phyloP scores from a whole-genome alignment of 1,140 invertebrate genomes.

The Lamellibrachia luymesi region DNA sequence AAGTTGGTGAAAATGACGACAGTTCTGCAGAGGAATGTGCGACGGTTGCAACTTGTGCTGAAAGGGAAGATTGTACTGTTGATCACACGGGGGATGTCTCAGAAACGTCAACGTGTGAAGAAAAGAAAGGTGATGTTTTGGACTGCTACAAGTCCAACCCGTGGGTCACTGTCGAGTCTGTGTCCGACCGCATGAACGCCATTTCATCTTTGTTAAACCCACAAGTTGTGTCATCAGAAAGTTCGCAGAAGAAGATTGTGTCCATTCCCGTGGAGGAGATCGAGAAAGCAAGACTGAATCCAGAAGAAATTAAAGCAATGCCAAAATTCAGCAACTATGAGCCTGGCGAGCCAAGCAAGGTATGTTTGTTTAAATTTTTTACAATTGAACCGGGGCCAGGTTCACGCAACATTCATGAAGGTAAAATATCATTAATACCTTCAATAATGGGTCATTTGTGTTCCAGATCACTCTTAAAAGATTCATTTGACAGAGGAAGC shows the following conservation, averaged over 20 bases:
- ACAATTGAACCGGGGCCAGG: too few species aligned
- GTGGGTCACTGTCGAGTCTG: background rate
- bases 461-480: too few species aligned
- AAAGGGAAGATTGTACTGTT: background rate
- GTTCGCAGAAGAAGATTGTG: constrained; percentile 29
- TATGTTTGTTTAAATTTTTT: constrained; percentile 28
- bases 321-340: constrained; percentile 60
- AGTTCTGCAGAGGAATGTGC: background rate
- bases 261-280: constrained; percentile 37
- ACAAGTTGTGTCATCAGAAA: background rate
- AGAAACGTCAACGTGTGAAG: background rate
- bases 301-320: constrained; percentile 58
- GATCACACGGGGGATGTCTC: background rate
- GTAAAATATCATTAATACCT: too few species aligned
- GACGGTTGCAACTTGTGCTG: background rate
- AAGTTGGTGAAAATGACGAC: background rate
- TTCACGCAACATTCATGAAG: too few species aligned
- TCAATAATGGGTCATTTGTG: too few species aligned
- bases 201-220: background rate
- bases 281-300: constrained; percentile 43
- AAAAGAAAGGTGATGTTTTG: background rate
- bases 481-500: too few species aligned
- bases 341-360: constrained; percentile 53
- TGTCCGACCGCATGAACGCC: constrained; percentile 3
- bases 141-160: constrained; percentile 13